A percentile compares a stretch with the other conserved stretches of the same genome.
These are phyloP conservation scores for Orgyia antiqua DNA, from an alignment of 2,888 invertebrate species.

Conservation along the genomic window DNA sequence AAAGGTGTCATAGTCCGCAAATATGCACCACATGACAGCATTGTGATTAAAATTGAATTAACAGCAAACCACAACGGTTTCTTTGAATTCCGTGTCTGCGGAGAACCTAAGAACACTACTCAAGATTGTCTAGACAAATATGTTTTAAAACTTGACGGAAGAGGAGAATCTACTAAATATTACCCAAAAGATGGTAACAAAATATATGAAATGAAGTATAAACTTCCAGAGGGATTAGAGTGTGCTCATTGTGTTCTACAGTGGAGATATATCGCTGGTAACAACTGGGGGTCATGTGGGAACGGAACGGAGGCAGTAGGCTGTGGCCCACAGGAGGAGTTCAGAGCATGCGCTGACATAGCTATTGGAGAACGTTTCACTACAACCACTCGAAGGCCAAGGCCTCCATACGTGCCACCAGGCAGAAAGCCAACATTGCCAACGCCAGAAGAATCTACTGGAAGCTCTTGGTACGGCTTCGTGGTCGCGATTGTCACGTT, in stretches of 20 bases:
- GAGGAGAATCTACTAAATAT: slow-evolving; percentile 78
- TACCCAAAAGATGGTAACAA: slow-evolving; percentile 88
- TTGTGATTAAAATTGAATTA: slow-evolving; percentile 88
- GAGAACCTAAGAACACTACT: slow-evolving; percentile 82
- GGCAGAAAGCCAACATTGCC: slow-evolving; percentile 60
- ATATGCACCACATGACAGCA: slow-evolving; percentile 82
- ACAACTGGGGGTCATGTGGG: slow-evolving; percentile 88
- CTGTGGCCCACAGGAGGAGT: slow-evolving; percentile 93
- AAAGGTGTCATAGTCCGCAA: slow-evolving; percentile 89
- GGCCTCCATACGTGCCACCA: slow-evolving; percentile 64
- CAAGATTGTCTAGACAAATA: slow-evolving; percentile 89
- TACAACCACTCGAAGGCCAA: slow-evolving; percentile 61
- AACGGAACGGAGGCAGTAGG: slow-evolving; percentile 88
- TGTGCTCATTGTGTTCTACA: slow-evolving; percentile 92
- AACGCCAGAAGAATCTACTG: slow-evolving; percentile 60
- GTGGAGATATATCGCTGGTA: slow-evolving; percentile 92
- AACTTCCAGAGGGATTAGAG: slow-evolving; percentile 79
- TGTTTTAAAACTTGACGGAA: slow-evolving; percentile 77
- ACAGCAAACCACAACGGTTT: slow-evolving; percentile 92
- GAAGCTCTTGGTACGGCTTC: slow-evolving; percentile 74
- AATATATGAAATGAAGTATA: slow-evolving; percentile 86
- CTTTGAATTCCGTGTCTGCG: slow-evolving; percentile 91
- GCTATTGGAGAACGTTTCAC: slow-evolving; percentile 79
- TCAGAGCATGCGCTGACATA: slow-evolving; percentile 90
- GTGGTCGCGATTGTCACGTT: slow-evolving; percentile 82